phyloP scores from a whole-genome alignment of 2,113 vertebrate species.

The Pseudonaja textilis region DNA sequence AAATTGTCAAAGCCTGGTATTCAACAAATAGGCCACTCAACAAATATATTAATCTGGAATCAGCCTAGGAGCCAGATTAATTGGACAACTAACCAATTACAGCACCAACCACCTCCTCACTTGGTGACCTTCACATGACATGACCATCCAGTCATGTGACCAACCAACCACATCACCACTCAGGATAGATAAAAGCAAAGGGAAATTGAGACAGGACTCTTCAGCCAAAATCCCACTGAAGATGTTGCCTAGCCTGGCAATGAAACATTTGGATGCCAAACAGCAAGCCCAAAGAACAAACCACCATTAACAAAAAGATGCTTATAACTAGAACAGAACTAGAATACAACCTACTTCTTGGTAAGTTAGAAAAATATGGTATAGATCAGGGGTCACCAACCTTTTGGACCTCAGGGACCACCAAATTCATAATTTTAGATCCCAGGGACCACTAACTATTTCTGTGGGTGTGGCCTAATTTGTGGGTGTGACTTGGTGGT shows the following conservation, averaged over 20 bases:
- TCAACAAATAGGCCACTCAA: neutral
- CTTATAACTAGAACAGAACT: neutral
- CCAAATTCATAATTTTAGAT: too few species aligned
- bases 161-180: neutral
- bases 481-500: too few species aligned
- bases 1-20: neutral
- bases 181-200: neutral
- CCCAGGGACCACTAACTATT: too few species aligned
- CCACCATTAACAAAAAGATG: neutral
- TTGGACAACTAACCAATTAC: neutral
- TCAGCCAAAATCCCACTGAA: neutral
- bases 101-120: neutral
- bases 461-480: too few species aligned
- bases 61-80: neutral
- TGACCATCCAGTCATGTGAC: too few species aligned
- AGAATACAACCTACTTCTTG: neutral
- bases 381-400: neutral
- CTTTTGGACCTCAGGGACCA: too few species aligned
- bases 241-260: neutral
- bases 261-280: neutral
- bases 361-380: neutral
- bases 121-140: neutral
- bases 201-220: neutral
- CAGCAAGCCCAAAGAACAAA: neutral
- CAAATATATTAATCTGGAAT: neutral